Base-by-base conservation (phyloP, 2,113 vertebrate genomes). In the Pithys albifrons region DNA sequence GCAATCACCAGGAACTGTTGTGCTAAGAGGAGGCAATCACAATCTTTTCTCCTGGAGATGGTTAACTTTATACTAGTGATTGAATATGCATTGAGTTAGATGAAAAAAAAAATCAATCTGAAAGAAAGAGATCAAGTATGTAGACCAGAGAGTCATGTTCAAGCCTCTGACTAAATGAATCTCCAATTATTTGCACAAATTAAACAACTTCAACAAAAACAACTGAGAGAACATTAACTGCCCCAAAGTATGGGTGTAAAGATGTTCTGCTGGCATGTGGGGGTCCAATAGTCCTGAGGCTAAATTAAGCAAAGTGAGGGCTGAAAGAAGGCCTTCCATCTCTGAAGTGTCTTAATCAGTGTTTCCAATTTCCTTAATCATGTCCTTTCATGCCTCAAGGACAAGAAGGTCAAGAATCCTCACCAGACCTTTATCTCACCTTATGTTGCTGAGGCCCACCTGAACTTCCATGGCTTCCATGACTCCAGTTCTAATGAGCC, bases 241-340 rank as follows among this genome's bases (percentile, higher is more conserved):
- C 37, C 23, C 29, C 78, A 81, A 89, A 51, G 5, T 1, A 0
- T 2, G 39, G 19, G 5, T 27, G 20, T 57, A 57, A 88, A 82
- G 45, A 31, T 0, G 1, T 46, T 85, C 27, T 78, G 12, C 41
- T 52, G 39, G 20, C 8, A 49, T 0, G 0, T 7, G 37, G 16
- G 15, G 6, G 4, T 51, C 12, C 24, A 83, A 2, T 8, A 6
- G 13, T 37, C 37, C 31, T 61, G 24, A 77, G 35, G 20, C 33
- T 61, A 67, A 59, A 39, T 66, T 33, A 48, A 78, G 59, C 7
- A 22, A 28, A 67, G 19, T 7, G 31, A 48, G 17, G 29, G 23
- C 17, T 72, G 49, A 85, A 86, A 76, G 23, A 29, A 75, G 6
- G 35, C 14, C 17, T 67, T 74, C 20, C 3, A 16, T 27, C 45